Conservation (phyloP, 2,888 invertebrate species). For the Escarpia spicata region DNA sequence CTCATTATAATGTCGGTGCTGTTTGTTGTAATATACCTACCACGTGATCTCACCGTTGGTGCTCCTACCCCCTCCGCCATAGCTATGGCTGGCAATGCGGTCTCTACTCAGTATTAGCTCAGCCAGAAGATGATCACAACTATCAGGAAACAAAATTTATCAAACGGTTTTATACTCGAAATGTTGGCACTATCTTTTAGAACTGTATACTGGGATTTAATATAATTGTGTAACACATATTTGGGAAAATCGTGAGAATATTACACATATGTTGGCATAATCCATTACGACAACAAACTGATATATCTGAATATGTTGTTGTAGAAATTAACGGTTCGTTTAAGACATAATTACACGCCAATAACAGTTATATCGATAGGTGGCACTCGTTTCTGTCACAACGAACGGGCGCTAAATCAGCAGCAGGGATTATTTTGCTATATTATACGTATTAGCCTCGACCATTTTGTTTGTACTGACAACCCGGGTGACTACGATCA, state of each 20-base stretch:
- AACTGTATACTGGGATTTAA: background rate
- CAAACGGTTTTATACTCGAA: background rate
- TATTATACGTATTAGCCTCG: background rate
- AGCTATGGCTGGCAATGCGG: background rate
- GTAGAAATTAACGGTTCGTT: background rate
- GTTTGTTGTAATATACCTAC: background rate
- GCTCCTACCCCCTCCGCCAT: background rate
- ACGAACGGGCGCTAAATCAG: background rate
- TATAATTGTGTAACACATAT: background rate
- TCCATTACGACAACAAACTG: background rate
- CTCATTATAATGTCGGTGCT: background rate
- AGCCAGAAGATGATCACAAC: background rate
- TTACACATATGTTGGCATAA: background rate
- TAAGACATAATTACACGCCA: background rate
- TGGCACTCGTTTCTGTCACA: too few relatives aligned
- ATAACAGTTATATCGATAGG: background rate
- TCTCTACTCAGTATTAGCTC: background rate
- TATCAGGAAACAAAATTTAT: background rate
- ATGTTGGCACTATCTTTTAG: background rate
- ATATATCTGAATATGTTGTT: background rate
- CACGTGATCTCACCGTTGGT: background rate
- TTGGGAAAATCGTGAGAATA: background rate
- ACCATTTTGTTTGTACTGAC: background rate
- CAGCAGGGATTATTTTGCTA: background rate
- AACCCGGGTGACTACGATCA: background rate